phyloP scores from a whole-genome alignment of 2,888 invertebrate genomes.

The Chalcis sispes region DNA sequence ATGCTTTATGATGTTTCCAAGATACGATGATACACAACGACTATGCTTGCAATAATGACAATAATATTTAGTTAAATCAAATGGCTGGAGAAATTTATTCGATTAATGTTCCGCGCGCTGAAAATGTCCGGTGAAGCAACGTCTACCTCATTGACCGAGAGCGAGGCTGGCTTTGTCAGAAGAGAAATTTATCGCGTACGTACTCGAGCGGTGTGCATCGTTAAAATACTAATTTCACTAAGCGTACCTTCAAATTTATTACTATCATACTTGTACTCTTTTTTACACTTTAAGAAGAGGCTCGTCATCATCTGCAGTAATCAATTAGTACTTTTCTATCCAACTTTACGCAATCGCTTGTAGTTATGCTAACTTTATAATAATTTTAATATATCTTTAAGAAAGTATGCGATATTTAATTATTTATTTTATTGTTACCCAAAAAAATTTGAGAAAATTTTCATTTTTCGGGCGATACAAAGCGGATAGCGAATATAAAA shows the following conservation, averaged over 20 bases:
- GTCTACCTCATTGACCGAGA: slow-evolving; percentile 23
- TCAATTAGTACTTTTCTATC: slow-evolving; percentile 48
- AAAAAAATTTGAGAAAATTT: too few relatives aligned
- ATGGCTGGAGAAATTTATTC: slow-evolving; percentile 29
- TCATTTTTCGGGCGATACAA: too few relatives aligned
- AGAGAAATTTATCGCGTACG: slow-evolving; percentile 54
- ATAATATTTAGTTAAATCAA: slow-evolving; percentile 13
- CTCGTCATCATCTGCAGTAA: slow-evolving; percentile 45
- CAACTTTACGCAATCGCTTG: slow-evolving; percentile 17
- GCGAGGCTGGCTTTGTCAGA: slow-evolving; percentile 47
- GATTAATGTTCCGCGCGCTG: slow-evolving; percentile 45
- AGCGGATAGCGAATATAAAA: too few relatives aligned
- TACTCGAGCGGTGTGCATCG: slow-evolving; percentile 42
- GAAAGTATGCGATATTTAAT: too few relatives aligned
- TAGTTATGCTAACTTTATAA: background rate
- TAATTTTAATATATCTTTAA: too few relatives aligned
- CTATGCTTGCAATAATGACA: slow-evolving; percentile 16
- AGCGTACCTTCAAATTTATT: slow-evolving; percentile 50
- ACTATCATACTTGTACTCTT: slow-evolving; percentile 39
- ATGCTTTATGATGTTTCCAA: slow-evolving; percentile 7
- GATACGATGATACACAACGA: background rate
- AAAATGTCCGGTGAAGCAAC: slow-evolving; percentile 46
- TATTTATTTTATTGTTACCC: background rate
- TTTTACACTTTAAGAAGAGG: background rate
- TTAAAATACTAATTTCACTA: slow-evolving; percentile 58